phyloP scores from a whole-genome alignment of 2,797 vertebrate species.

The Anabacerthia variegaticeps region DNA sequence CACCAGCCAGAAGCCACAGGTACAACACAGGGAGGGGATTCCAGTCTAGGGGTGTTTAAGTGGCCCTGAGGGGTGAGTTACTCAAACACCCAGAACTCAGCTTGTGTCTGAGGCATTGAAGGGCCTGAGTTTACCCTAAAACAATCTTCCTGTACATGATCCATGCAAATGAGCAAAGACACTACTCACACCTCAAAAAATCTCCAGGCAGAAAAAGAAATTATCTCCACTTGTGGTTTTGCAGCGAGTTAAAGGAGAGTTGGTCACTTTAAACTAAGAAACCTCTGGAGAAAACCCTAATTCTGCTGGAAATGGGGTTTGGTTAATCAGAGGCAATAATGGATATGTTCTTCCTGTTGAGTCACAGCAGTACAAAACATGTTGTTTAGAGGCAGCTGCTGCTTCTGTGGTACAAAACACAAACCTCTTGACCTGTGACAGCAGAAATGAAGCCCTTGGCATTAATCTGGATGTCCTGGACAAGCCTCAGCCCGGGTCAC shows the following conservation, averaged over 20 bases:
- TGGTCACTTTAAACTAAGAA: neutral
- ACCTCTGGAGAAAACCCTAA: slow-evolving; percentile 12
- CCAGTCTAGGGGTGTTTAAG: neutral
- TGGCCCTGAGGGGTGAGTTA: neutral
- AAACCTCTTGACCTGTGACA: slow-evolving; percentile 4
- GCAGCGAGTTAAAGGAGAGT: neutral
- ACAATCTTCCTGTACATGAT: neutral
- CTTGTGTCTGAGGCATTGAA: neutral
- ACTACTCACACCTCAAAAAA: neutral
- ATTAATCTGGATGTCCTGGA: neutral
- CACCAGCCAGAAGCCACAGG: neutral
- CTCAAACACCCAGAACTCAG: neutral
- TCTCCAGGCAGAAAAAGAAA: neutral
- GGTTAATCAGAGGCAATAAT: slow-evolving; percentile 26
- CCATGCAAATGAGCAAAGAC: neutral
- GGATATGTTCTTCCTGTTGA: slow-evolving; percentile 35
- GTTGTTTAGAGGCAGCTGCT: slow-evolving; percentile 4
- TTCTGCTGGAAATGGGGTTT: slow-evolving; percentile 24
- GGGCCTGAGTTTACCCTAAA: neutral
- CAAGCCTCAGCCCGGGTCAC: neutral
- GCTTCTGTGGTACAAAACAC: neutral
- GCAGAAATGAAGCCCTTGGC: neutral
- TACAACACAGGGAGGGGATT: neutral
- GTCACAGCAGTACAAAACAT: neutral
- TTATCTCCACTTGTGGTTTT: neutral